Base-by-base conservation (phyloP, 2,797 vertebrate genomes). In the Tinamus major region DNA sequence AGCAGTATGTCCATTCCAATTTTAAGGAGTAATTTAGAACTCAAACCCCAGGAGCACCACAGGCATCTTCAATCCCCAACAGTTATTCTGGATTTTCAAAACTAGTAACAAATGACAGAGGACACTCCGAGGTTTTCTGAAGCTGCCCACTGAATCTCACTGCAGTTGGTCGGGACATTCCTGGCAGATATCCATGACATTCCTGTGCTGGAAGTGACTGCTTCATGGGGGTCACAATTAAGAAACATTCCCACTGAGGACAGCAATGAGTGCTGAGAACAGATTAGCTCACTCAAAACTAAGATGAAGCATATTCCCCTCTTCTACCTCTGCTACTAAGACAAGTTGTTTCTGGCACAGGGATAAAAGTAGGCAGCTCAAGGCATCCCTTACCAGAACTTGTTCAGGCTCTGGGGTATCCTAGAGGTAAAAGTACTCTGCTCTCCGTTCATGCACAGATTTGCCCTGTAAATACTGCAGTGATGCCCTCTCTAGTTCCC, bases 241-340 rank as follows among this genome's bases (percentile, higher is more conserved):
- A 56, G 12, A 37, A 77, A 49, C 2, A 1, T 56, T 62, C 68
- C 67, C 31, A 8, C 31, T 18, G 35, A 5, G 1, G 31, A 23
- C 37, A 65, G 31, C 14, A 42, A 37, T 62, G 48, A 41, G 10
- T 29, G 10, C 27, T 55, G 68, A 41, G 35, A 27, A 23, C 1
- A 0, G 20, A 51, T 13, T 2, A 37, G 37, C 72, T 69, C 68
- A 26, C 27, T 17, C 31, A 56, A 24, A 58, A 51, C 0, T 5
- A 13, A 33, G 72, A 61, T 39, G 53, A 85, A 68, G 41, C 68
- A 79, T 2, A 0, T 42, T 39, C 13, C 48, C 41, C 42, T 59
- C 27, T 72, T 56, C 86, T 16, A 13, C 39, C 48, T 64, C 37
- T 78, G 65, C 70, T 46, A 12, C 46, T 19, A 27, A 63, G 24